Percentiles rank a stretch among this genome's conserved stretches.
phyloP scores from a whole-genome alignment of 2,797 vertebrate species.

The Otolemur crassicaudatus region DNA sequence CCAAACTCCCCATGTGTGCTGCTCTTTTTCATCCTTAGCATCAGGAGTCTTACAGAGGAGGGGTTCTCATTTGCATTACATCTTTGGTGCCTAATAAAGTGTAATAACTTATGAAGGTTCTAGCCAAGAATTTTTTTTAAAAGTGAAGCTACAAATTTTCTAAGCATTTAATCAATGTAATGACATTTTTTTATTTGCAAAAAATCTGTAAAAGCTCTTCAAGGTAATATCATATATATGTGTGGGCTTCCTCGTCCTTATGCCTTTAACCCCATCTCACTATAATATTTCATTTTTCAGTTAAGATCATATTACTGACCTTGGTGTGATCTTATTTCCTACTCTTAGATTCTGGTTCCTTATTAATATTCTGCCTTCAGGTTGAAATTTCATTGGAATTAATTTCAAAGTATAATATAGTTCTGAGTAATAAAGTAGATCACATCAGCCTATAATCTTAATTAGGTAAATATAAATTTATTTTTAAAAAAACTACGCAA shows the following conservation, averaged over 20 bases:
- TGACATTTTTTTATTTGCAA: background rate
- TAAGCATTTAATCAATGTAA: background rate
- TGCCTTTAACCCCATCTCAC: background rate
- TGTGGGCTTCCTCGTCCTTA: background rate
- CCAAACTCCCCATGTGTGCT: fast-evolving
- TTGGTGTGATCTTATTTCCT: conserved; percentile 25
- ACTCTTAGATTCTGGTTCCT: background rate
- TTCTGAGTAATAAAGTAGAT: background rate
- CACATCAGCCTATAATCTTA: background rate
- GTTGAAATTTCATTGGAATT: conserved; percentile 44
- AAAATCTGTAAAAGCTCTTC: background rate
- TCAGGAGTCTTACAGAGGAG: background rate
- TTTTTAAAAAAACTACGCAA: conserved; percentile 70
- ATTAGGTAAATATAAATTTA: background rate
- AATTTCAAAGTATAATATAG: conserved; percentile 9
- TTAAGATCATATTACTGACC: conserved; percentile 9
- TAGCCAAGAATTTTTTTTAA: background rate
- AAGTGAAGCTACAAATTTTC: background rate
- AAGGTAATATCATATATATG: background rate
- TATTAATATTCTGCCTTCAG: conserved; percentile 46
- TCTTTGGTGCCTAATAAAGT: background rate
- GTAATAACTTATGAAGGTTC: background rate
- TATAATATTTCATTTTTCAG: conserved; percentile 15
- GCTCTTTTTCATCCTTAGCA: background rate
- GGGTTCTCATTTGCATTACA: background rate